A percentile compares a stretch with the other conserved stretches of the same genome.
phyloP scores from a whole-genome alignment of 2,113 vertebrate species.

The Misgurnus anguillicaudatus region DNA sequence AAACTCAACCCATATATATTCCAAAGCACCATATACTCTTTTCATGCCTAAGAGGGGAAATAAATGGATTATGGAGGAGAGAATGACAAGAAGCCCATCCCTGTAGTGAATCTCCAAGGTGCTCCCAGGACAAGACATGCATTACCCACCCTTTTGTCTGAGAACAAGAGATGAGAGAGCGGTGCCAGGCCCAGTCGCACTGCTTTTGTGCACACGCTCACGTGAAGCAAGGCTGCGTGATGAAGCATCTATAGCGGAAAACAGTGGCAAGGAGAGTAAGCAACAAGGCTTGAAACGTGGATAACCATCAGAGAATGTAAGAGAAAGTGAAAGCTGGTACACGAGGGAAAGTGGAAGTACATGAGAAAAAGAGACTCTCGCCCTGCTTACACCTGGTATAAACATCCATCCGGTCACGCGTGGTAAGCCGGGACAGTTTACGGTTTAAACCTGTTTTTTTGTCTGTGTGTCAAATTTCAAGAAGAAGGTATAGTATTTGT shows the following conservation, averaged over 20 bases:
- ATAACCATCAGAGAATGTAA: conserved; percentile 72
- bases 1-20: conserved; percentile 23
- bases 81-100: conserved; percentile 66
- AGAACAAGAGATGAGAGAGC: conserved; percentile 94
- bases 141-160: conserved; percentile 98
- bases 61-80: conserved; percentile 56
- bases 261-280: conserved; percentile 90
- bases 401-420: not conserved
- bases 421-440: not conserved
- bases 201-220: conserved; percentile 93
- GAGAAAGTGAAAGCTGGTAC: conserved; percentile 38
- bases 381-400: conserved; percentile 21
- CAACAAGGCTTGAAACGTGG: conserved; percentile 85
- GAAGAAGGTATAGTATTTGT: no score
- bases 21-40: conserved; percentile 23
- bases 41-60: conserved; percentile 36
- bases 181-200: conserved; percentile 89
- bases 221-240: conserved; percentile 95
- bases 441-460: not conserved
- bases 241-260: conserved; percentile 94
- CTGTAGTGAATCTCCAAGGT: conserved; percentile 52
- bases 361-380: conserved; percentile 56
- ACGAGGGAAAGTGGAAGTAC: conserved; percentile 68
- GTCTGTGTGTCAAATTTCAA: no score
- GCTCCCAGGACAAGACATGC: conserved; percentile 67